Evolutionary conservation across 2,888 invertebrate genomes (phyloP).

Genomic region (Orchesella flavescens): DNA sequence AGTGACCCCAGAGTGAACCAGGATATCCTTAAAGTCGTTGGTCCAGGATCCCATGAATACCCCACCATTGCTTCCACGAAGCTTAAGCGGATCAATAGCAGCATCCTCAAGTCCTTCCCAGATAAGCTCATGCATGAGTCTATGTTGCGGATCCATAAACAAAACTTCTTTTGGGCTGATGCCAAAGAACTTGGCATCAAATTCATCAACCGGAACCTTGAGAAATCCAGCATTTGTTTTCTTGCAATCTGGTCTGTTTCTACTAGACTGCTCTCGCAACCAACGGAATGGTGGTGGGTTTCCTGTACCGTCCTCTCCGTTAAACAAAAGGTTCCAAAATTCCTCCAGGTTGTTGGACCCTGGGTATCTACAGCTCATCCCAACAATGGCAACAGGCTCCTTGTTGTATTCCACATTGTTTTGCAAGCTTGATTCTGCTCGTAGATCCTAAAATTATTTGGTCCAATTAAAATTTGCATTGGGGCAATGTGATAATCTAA

Average conservation of each 20-base stretch:
- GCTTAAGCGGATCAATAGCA: slow-evolving; percentile 23
- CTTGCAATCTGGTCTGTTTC: slow-evolving; percentile 32
- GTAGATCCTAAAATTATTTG: neutral
- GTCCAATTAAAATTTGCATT: neutral
- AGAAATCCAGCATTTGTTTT: slow-evolving; percentile 56
- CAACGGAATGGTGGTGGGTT: slow-evolving; percentile 46
- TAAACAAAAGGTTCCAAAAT: slow-evolving; percentile 45
- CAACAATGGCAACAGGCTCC: slow-evolving; percentile 53
- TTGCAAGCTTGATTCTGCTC: neutral
- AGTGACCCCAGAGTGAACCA: slow-evolving; percentile 7
- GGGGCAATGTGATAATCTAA: neutral
- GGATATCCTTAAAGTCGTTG: slow-evolving; percentile 55
- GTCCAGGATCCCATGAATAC: slow-evolving; percentile 53
- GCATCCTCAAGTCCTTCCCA: slow-evolving; percentile 56
- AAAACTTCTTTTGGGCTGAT: slow-evolving; percentile 45
- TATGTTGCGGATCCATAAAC: slow-evolving; percentile 46
- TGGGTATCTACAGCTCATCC: slow-evolving; percentile 55
- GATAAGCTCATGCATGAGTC: slow-evolving; percentile 43
- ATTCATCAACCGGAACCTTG: slow-evolving; percentile 35
- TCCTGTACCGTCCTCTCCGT: slow-evolving; percentile 43
- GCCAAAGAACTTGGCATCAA: slow-evolving; percentile 52
- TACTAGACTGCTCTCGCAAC: slow-evolving; percentile 31
- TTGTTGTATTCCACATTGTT: slow-evolving; percentile 17
- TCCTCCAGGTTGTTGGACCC: slow-evolving; percentile 46
- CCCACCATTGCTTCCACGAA: slow-evolving; percentile 23